Conservation (phyloP, 2,113 vertebrate species). For the Macquaria australasica region DNA sequence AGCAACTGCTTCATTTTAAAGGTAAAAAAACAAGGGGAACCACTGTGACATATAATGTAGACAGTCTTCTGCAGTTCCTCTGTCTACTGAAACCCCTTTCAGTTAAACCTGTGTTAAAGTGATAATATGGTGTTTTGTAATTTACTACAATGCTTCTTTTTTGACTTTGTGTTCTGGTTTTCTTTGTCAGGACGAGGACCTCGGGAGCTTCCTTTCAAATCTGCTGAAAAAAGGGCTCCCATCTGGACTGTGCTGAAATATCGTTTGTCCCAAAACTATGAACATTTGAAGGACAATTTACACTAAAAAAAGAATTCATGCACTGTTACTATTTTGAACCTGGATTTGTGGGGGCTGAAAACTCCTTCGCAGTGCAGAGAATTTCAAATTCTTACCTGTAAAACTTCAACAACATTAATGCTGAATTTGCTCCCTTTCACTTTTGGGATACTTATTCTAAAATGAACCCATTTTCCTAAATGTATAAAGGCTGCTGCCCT, state of each 20-base stretch:
- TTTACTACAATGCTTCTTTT: background rate
- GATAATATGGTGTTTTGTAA: background rate
- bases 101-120: background rate
- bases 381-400: background rate
- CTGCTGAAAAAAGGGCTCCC: slow-evolving; percentile 96
- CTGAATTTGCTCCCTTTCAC: background rate
- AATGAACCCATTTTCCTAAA: background rate
- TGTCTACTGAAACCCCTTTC: too few relatives aligned
- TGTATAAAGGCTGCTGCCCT: background rate
- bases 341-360: background rate
- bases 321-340: background rate
- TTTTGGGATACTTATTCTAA: background rate
- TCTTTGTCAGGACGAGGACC: slow-evolving; percentile 91
- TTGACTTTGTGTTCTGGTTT: slow-evolving; percentile 21
- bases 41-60: background rate
- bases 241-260: slow-evolving; percentile 80
- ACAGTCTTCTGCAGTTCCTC: background rate
- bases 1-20: background rate
- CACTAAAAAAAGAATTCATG: background rate
- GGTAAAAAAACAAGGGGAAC: background rate
- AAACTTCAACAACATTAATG: background rate
- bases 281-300: background rate
- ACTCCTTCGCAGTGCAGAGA: background rate
- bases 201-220: slow-evolving; percentile 93
- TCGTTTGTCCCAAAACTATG: background rate